phyloP scores from a whole-genome alignment of 2,797 vertebrate genomes.

The Triplophysa bombifrons region DNA sequence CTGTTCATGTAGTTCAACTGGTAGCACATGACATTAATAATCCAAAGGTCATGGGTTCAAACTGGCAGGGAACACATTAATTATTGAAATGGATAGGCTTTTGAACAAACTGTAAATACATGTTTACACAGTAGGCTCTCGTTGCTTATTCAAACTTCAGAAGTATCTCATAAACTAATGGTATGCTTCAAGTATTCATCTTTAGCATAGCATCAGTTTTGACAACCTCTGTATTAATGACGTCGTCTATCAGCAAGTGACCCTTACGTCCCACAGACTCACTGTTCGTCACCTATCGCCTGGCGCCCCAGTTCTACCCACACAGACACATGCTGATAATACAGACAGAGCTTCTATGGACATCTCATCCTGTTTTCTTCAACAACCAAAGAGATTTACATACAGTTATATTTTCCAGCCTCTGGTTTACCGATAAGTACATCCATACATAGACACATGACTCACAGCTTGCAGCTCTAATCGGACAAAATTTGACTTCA shows the following conservation, averaged over 20 bases:
- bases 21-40: neutral
- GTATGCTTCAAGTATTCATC: neutral
- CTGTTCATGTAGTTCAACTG: neutral
- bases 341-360: constrained; percentile 36
- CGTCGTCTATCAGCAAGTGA: neutral
- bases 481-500: neutral
- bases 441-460: neutral
- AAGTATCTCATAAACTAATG: neutral
- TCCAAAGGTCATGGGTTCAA: neutral
- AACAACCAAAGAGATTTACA: constrained; percentile 19
- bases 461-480: neutral
- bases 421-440: neutral
- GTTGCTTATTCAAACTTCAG: neutral
- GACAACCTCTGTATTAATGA: neutral
- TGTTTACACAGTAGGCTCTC: neutral
- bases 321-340: constrained; percentile 47
- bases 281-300: neutral
- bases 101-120: neutral
- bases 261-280: neutral
- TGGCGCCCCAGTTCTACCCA: constrained; percentile 29
- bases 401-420: neutral
- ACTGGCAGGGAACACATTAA: neutral
- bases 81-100: neutral
- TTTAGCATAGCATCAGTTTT: neutral
- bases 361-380: constrained; percentile 51